Conservation (phyloP, 2,113 vertebrate genomes). For the Peucedramus taeniatus region DNA sequence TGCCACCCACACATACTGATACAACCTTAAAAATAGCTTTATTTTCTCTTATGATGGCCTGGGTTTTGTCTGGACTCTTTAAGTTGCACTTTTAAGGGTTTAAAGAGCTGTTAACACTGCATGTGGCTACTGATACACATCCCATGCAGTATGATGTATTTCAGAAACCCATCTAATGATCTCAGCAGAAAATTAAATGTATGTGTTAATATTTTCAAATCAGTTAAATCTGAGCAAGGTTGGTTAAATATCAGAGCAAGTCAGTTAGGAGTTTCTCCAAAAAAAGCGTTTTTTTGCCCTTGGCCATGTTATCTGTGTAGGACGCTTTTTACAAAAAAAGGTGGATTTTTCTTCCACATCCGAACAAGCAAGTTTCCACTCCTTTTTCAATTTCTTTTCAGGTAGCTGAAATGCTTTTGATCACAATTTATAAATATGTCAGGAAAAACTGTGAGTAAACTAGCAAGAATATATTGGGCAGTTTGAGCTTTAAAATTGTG, state of each 20-base stretch:
- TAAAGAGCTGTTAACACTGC: neutral
- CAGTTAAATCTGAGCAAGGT: neutral
- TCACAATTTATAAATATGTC: constrained; percentile 40
- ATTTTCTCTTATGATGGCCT: neutral
- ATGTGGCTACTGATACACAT: neutral
- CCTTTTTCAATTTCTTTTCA: constrained; percentile 32
- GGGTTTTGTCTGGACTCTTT: neutral
- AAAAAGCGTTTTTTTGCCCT: neutral
- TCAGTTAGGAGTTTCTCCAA: neutral
- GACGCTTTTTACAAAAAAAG: neutral
- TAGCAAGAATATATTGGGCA: neutral
- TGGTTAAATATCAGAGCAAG: neutral
- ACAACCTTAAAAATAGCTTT: neutral
- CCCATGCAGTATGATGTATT: neutral
- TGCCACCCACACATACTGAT: neutral
- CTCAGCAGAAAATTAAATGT: neutral
- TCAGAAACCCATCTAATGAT: neutral
- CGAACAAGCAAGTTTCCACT: constrained; percentile 19
- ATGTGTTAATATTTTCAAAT: neutral
- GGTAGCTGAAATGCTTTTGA: constrained; percentile 33
- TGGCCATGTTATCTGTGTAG: neutral
- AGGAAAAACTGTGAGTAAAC: constrained; percentile 16
- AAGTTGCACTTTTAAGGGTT: neutral
- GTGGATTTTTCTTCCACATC: constrained; percentile 3
- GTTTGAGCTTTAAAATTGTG: neutral